Evolutionary conservation across 2,113 vertebrate species (phyloP).

Genomic region (Aegithalos caudatus): DNA sequence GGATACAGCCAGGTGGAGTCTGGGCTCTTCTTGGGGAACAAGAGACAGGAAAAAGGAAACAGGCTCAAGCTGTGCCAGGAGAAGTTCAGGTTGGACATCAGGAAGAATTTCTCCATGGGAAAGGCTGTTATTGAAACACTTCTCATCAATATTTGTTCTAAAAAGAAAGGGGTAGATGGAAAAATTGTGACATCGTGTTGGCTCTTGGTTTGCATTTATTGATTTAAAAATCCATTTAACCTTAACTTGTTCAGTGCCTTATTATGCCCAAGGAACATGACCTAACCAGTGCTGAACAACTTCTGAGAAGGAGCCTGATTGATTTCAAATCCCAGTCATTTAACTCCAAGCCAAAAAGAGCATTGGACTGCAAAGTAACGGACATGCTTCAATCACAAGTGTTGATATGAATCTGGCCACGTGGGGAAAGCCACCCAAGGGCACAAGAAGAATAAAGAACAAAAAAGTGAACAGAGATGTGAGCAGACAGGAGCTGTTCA

Average conservation of each 20-base stretch:
- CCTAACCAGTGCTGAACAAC: not conserved
- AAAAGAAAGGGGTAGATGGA: not conserved
- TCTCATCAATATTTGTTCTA: not conserved
- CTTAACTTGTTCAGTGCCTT: not conserved
- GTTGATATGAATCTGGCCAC: not conserved
- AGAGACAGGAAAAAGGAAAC: not conserved
- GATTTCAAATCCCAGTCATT: constrained; percentile 1
- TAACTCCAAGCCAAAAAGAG: not conserved
- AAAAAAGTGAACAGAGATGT: not conserved
- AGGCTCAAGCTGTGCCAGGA: not conserved
- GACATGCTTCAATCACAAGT: not conserved
- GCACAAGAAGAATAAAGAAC: not conserved
- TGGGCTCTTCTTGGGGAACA: not conserved
- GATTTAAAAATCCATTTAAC: not conserved
- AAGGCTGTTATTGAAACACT: not conserved
- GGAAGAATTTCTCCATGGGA: not conserved
- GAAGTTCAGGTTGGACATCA: not conserved
- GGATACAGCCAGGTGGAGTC: not conserved
- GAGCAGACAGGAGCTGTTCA: not conserved
- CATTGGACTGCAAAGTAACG: not conserved
- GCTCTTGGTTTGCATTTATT: not conserved
- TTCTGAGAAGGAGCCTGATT: not conserved
- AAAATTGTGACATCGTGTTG: not conserved
- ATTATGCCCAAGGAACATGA: not conserved
- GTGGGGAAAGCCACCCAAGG: not conserved